A percentile compares a stretch with the other conserved stretches of the same genome.
These are phyloP conservation scores for Pluvialis apricaria DNA, from an alignment of 2,113 vertebrate genomes.

Conservation along the genomic window DNA sequence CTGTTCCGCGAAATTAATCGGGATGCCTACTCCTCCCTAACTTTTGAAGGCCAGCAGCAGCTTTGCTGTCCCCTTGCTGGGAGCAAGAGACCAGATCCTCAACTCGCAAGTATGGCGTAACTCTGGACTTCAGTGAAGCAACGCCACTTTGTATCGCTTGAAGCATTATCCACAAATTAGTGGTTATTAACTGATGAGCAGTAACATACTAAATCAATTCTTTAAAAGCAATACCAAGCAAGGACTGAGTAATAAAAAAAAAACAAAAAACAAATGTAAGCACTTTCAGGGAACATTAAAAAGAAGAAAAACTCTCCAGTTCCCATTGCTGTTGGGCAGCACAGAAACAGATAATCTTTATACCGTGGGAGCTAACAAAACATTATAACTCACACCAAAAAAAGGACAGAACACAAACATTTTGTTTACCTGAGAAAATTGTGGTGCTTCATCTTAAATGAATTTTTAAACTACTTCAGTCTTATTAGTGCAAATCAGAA, in stretches of 20 bases:
- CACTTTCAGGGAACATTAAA: background rate
- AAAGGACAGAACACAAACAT: background rate
- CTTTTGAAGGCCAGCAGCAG: background rate
- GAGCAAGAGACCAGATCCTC: background rate
- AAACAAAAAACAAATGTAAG: background rate
- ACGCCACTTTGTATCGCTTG: background rate
- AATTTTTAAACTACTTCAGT: background rate
- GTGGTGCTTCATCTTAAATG: background rate
- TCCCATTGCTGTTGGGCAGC: background rate
- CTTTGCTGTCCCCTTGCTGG: background rate
- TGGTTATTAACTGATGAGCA: background rate
- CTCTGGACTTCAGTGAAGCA: background rate
- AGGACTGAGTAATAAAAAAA: background rate
- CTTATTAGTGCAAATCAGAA: background rate
- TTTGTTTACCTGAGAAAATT: background rate
- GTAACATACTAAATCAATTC: background rate
- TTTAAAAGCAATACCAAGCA: background rate
- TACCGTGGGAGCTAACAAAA: background rate
- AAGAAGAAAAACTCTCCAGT: background rate
- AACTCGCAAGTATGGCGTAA: accelerated
- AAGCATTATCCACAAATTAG: background rate
- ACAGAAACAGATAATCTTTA: background rate
- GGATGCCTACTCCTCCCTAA: background rate
- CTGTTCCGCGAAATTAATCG: background rate
- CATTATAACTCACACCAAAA: background rate